phyloP scores from a whole-genome alignment of 2,113 vertebrate species.

The Amazona vittata region DNA sequence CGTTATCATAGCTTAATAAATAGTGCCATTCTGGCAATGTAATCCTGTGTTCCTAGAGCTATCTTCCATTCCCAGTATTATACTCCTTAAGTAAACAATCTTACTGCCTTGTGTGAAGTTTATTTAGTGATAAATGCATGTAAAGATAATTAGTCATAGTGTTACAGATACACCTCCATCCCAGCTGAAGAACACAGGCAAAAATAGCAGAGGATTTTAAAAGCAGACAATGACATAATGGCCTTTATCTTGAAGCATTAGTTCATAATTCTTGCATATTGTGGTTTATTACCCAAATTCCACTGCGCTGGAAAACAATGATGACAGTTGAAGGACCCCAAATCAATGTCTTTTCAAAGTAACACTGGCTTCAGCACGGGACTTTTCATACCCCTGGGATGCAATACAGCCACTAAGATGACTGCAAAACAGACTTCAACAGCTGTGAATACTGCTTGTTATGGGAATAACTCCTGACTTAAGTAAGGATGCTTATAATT shows the following conservation, averaged over 20 bases:
- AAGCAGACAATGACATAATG: conserved; percentile 4
- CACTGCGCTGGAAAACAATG: neutral
- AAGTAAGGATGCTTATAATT: neutral
- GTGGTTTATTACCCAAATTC: neutral
- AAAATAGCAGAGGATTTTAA: conserved; percentile 48
- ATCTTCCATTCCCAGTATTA: conserved; percentile 78
- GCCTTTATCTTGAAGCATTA: neutral
- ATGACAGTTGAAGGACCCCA: neutral
- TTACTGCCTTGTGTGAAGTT: conserved; percentile 81
- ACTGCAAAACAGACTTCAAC: neutral
- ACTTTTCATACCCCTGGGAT: neutral
- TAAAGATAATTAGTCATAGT: conserved; percentile 73
- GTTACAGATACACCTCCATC: conserved; percentile 19
- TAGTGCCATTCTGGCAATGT: conserved; percentile 77
- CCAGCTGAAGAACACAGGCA: neutral
- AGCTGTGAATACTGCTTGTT: neutral
- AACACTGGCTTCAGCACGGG: neutral
- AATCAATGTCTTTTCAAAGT: neutral
- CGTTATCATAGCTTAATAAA: conserved; percentile 85
- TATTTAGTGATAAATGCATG: conserved; percentile 80
- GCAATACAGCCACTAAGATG: neutral
- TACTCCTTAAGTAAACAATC: conserved; percentile 84
- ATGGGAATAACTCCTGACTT: neutral
- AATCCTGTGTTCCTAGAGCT: conserved; percentile 78
- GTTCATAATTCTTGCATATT: neutral